Evolutionary conservation across 2,113 vertebrate species (phyloP), one percentile per base, ranked within the genome.

Genomic region (Anarhynchus alexandrinus): DNA sequence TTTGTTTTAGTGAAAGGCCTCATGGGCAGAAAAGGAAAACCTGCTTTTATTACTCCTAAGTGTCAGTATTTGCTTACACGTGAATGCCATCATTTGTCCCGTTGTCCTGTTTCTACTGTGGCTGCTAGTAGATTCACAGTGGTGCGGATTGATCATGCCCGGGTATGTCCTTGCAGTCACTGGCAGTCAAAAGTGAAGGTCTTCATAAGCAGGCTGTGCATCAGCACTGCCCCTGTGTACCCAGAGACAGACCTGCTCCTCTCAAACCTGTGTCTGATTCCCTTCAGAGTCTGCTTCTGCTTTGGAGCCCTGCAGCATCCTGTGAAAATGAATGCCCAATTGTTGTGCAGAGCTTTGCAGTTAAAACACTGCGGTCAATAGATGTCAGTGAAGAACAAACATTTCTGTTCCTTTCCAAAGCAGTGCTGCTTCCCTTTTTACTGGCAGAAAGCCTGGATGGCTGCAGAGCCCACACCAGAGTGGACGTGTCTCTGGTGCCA

Each of bases 361-460:
- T 65, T 71, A 38, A 13, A 91, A 29, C 14, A 1, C 38, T 62
- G 42, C 23, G 15, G 52, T 64, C 55, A n/a, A 17, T 67, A 86
- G 84, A 51, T 94, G 81, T 82, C 85, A 73, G 52, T 25, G 73
- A 64, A 92, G 92, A 77, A 71, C 66, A 70, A 83, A 42, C 32
- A 11, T 78, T 86, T 38, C 27, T 49, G 8, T 65, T 29, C 43
- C 34, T 49, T 55, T 61, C 2, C 0, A 21, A 20, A 34, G n/a
- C 57, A 36, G 55, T 0, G 6, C 71, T 71, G 34, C 36, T 61
- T 45, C 40, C 22, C 6, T 26, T 34, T 42, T 20, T 30, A 3
- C 3, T 19, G 32, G 23, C 42, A 66, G 30, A 30, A 52, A 85
- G 55, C 58, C 69, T 59, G 45, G 15, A 2, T 52, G 79, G 74